phyloP scores from a whole-genome alignment of 1,140 invertebrate genomes.

The Eriocheir sinensis region DNA sequence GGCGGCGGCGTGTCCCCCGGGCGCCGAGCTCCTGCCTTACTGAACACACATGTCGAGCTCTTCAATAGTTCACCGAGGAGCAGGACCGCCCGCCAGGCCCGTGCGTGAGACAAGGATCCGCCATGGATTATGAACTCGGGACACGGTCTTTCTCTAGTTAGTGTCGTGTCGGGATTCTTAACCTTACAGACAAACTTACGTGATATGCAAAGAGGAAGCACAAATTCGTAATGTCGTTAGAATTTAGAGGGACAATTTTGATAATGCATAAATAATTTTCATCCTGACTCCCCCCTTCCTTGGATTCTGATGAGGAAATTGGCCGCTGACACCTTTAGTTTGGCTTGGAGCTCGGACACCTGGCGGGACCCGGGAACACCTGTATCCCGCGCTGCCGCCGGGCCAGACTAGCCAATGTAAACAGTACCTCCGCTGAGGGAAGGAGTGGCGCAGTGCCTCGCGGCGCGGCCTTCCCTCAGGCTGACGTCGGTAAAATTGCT shows the following conservation, averaged over 20 bases:
- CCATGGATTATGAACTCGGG: not conserved
- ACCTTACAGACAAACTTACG: slow-evolving; percentile 53
- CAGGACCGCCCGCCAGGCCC: slow-evolving; percentile 5
- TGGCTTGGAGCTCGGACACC: not conserved
- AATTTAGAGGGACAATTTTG: slow-evolving; percentile 47
- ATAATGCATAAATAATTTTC: slow-evolving; percentile 20
- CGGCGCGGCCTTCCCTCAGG: not conserved
- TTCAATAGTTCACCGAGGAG: slow-evolving; percentile 18
- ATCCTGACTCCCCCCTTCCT: slow-evolving; percentile 20
- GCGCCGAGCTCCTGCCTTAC: slow-evolving; percentile 39
- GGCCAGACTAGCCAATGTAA: slow-evolving; percentile 21
- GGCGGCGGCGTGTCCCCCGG: slow-evolving; percentile 20
- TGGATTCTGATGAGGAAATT: slow-evolving; percentile 25
- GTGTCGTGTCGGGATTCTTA: slow-evolving; percentile 37
- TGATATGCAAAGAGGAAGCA: slow-evolving; percentile 75
- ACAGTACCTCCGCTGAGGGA: not conserved
- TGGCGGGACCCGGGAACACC: not conserved
- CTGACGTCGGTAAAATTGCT: slow-evolving; percentile 34
- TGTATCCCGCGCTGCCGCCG: not conserved
- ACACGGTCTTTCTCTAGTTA: not conserved
- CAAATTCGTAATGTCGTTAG: slow-evolving; percentile 55
- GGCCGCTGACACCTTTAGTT: not conserved
- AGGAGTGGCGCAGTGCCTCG: not conserved
- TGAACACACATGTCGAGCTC: slow-evolving; percentile 26
- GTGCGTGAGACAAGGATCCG: not conserved